Evolutionary conservation across 1,140 invertebrate species (phyloP).

Genomic region (Grapholita molesta): DNA sequence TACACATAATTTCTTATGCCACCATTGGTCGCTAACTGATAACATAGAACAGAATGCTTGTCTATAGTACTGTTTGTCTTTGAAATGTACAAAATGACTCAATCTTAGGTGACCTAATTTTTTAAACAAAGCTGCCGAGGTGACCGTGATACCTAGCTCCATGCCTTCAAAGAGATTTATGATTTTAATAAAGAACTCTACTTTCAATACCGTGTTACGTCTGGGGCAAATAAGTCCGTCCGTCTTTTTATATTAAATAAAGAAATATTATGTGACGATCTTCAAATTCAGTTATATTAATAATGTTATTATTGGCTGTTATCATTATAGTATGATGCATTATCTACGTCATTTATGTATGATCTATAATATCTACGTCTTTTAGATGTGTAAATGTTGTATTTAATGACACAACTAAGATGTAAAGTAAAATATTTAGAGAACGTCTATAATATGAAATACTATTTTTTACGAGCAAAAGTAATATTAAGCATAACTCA

Average conservation of each 20-base stretch:
- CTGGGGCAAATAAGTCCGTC: not conserved
- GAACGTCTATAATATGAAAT: too few relatives aligned
- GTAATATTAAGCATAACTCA: not conserved
- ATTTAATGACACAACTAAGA: too few relatives aligned
- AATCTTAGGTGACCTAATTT: constrained; percentile 7
- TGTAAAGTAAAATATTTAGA: too few relatives aligned
- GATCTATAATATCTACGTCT: too few relatives aligned
- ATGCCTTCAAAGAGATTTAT: not conserved
- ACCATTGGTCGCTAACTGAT: not conserved
- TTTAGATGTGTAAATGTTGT: too few relatives aligned
- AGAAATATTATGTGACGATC: too few relatives aligned
- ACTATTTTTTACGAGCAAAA: not conserved
- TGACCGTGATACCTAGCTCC: not conserved
- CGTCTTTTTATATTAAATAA: not conserved
- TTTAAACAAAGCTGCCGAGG: not conserved
- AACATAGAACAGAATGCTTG: not conserved
- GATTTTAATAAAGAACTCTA: not conserved
- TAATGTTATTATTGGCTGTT: too few relatives aligned
- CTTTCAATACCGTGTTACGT: not conserved
- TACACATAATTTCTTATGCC: not conserved
- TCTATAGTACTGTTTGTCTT: not conserved
- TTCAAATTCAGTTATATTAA: too few relatives aligned
- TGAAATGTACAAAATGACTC: not conserved
- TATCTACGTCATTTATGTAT: too few relatives aligned
- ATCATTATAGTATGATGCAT: too few relatives aligned